Conservation (phyloP, 1,140 invertebrate species). For the Pachyrhynchus sulphureomaculatus region DNA sequence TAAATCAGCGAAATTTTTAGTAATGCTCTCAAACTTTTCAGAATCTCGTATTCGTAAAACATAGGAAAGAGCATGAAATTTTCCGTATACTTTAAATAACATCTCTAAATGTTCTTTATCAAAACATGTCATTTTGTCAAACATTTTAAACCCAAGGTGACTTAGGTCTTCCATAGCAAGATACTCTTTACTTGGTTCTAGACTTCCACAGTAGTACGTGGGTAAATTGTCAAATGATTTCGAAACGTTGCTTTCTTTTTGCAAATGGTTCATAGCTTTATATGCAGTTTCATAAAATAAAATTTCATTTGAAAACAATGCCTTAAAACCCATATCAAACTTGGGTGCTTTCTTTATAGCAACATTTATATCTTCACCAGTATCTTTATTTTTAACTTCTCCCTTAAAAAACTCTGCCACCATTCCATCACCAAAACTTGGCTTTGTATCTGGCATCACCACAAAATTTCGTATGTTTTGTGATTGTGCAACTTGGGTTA, state of each 20-base stretch:
- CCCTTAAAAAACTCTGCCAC: slow-evolving; percentile 1
- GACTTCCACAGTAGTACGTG: background rate
- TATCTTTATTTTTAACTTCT: background rate
- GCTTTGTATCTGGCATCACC: too few species aligned
- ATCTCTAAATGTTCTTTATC: slow-evolving; percentile 9
- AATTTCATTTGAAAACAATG: background rate
- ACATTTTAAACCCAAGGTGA: slow-evolving; percentile 4
- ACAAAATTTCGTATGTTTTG: too few species aligned
- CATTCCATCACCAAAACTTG: background rate
- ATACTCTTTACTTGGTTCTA: background rate
- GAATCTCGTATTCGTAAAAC: too few species aligned
- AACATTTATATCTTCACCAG: background rate
- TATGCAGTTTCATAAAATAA: background rate
- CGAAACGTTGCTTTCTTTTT: background rate
- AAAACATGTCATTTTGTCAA: slow-evolving; percentile 3
- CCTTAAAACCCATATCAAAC: background rate
- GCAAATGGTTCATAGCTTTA: background rate
- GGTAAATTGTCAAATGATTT: background rate
- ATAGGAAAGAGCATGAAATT: slow-evolving; percentile 43
- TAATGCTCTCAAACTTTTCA: too few species aligned
- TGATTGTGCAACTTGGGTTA: too few species aligned
- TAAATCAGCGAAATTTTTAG: too few species aligned
- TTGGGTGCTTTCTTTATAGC: slow-evolving; percentile 2
- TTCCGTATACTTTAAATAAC: slow-evolving; percentile 18
- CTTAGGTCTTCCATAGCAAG: slow-evolving; percentile 13